phyloP scores from a whole-genome alignment of 37 sponge, comb jelly and placozoan genomes.

The Mnemiopsis leidyi region DNA sequence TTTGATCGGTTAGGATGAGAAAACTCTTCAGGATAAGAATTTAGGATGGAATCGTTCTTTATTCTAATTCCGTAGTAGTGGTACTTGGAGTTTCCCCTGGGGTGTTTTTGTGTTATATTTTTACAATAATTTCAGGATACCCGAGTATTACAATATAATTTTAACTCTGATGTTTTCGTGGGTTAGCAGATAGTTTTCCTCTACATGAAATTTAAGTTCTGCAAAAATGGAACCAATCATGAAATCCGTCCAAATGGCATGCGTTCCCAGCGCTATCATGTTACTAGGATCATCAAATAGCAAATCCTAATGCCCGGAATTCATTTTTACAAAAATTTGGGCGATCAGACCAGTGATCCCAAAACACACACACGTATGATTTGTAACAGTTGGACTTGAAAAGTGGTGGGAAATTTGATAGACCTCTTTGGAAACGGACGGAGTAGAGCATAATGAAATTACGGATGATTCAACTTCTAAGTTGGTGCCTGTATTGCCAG shows the following conservation, averaged over 20 bases:
- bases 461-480: not conserved
- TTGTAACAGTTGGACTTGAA: not conserved
- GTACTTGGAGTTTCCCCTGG: slow-evolving; percentile 96
- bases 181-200: too few relatives aligned
- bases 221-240: too few relatives aligned
- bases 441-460: not conserved
- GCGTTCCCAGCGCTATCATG: not conserved
- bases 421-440: not conserved
- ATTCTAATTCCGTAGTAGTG: slow-evolving; percentile 97
- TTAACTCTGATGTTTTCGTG: too few relatives aligned
- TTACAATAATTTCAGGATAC: too few relatives aligned
- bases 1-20: slow-evolving; percentile 28
- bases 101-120: too few relatives aligned
- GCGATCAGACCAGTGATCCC: not conserved
- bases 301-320: too few relatives aligned
- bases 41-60: slow-evolving; percentile 54
- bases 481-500: not conserved
- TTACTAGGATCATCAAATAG: not conserved
- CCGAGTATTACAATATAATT: too few relatives aligned
- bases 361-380: not conserved
- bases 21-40: slow-evolving; percentile 61
- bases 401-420: not conserved
- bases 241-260: too few relatives aligned
- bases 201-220: too few relatives aligned
- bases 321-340: not conserved